Evolutionary conservation across 2,113 vertebrate species (phyloP).

Genomic region (Eptatretus burgeri): DNA sequence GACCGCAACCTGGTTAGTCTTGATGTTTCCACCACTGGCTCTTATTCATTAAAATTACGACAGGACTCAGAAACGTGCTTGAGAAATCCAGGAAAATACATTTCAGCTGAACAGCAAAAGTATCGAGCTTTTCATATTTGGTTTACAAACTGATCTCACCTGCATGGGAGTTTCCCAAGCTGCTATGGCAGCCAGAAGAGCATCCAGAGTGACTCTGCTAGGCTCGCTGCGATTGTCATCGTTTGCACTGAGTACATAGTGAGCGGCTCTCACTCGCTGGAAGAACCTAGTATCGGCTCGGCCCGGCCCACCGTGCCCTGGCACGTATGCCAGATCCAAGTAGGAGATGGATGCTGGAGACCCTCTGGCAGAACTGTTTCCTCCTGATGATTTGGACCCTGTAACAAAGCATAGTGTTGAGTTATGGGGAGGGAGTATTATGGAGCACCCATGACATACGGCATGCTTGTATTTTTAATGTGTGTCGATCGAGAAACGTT

Average conservation of each 20-base stretch:
- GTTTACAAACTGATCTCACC: slow-evolving; percentile 16
- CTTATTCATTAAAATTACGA: too few species aligned
- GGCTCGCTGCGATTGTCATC: slow-evolving; percentile 25
- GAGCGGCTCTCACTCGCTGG: slow-evolving; percentile 29
- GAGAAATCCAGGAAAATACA: too few species aligned
- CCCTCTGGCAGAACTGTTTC: rapidly evolving
- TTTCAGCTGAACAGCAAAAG: too few species aligned
- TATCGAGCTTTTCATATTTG: too few species aligned
- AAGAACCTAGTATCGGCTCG: slow-evolving; percentile 41
- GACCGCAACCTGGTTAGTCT: rapidly evolving
- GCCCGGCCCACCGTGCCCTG: slow-evolving; percentile 24
- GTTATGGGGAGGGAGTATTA: too few species aligned
- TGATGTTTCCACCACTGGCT: too few species aligned
- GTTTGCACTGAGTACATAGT: slow-evolving; percentile 58
- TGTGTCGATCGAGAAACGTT: too few species aligned
- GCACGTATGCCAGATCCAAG: slow-evolving; percentile 63
- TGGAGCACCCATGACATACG: too few species aligned
- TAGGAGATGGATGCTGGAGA: slow-evolving; percentile 16
- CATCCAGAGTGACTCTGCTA: slow-evolving; percentile 36
- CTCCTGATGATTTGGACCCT: too few species aligned
- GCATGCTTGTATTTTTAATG: too few species aligned
- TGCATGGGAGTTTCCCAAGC: slow-evolving; percentile 32
- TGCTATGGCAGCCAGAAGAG: slow-evolving; percentile 36
- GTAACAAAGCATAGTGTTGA: too few species aligned
- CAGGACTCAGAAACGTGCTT: too few species aligned